These are phyloP conservation scores for Psittacula echo DNA, from an alignment of 2,797 vertebrate genomes.

Conservation along the genomic window DNA sequence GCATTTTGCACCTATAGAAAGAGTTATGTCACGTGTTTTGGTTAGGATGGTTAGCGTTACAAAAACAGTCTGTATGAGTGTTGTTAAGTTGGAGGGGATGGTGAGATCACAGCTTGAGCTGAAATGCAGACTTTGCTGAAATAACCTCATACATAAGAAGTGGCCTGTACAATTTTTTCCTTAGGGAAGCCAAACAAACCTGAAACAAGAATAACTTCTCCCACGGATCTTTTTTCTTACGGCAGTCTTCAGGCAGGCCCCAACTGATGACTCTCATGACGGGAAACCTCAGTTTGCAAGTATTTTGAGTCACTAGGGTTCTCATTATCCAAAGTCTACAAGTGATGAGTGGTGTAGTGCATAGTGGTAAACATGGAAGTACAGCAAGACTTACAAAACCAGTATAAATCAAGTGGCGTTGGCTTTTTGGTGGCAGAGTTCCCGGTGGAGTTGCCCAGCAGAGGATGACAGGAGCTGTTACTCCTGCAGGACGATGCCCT, in stretches of 20 bases:
- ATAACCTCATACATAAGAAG: not conserved
- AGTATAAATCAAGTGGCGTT: not conserved
- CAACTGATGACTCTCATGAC: not conserved
- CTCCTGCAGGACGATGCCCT: not conserved
- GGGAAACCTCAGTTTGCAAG: conserved; percentile 43
- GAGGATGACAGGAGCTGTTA: not conserved
- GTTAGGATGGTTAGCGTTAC: conserved; percentile 38
- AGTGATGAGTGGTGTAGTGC: conserved; percentile 14
- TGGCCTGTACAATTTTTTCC: not conserved
- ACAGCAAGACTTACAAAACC: not conserved
- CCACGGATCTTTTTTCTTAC: not conserved
- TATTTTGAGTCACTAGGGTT: conserved; percentile 30
- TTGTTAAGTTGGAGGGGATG: conserved; percentile 41
- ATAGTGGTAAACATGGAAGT: conserved; percentile 31
- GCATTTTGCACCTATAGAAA: conserved; percentile 49
- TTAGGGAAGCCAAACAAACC: conserved; percentile 16
- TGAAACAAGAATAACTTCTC: conserved; percentile 50
- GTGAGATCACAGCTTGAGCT: conserved; percentile 58
- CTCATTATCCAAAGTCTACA: conserved; percentile 21
- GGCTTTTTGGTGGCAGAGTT: conserved; percentile 6
- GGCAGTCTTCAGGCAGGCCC: not conserved
- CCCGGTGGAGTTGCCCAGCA: not conserved
- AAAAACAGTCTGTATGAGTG: conserved; percentile 44
- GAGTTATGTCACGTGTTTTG: conserved; percentile 66
- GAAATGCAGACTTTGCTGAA: conserved; percentile 40